Percentiles rank a stretch among this genome's conserved stretches.
phyloP scores from a whole-genome alignment of 2,113 vertebrate species.

The Dascyllus trimaculatus region DNA sequence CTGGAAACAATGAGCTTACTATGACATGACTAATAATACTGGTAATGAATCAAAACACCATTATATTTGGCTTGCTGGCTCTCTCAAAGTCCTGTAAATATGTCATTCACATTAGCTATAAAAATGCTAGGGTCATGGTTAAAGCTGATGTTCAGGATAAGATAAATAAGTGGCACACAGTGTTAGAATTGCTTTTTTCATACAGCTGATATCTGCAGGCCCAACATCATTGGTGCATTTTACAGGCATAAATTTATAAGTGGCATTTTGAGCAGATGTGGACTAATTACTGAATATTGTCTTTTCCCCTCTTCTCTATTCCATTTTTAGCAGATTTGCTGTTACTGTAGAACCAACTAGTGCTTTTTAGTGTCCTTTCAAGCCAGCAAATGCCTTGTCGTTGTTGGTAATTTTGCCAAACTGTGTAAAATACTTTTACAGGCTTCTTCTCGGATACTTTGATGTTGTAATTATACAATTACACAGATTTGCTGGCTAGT shows the following conservation, averaged over 20 bases:
- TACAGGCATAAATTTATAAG: not conserved
- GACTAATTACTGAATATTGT: not conserved
- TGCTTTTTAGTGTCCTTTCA: too few relatives aligned
- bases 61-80: slow-evolving; percentile 10
- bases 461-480: not conserved
- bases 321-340: not conserved
- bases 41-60: slow-evolving; percentile 30
- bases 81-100: slow-evolving; percentile 24
- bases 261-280: not conserved
- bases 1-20: not conserved
- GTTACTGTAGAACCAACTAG: not conserved
- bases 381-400: too few relatives aligned
- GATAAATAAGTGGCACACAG: not conserved
- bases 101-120: slow-evolving; percentile 17
- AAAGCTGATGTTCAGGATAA: not conserved
- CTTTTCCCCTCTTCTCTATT: not conserved
- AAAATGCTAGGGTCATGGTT: slow-evolving; percentile 10
- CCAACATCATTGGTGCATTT: not conserved
- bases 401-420: too few relatives aligned
- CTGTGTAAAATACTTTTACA: not conserved
- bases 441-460: not conserved
- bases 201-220: not conserved
- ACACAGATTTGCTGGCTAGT: not conserved
- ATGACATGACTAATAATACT: slow-evolving; percentile 27
- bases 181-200: not conserved